phyloP scores from a whole-genome alignment of 2,888 invertebrate genomes.

The Eubasilissa splendida region DNA sequence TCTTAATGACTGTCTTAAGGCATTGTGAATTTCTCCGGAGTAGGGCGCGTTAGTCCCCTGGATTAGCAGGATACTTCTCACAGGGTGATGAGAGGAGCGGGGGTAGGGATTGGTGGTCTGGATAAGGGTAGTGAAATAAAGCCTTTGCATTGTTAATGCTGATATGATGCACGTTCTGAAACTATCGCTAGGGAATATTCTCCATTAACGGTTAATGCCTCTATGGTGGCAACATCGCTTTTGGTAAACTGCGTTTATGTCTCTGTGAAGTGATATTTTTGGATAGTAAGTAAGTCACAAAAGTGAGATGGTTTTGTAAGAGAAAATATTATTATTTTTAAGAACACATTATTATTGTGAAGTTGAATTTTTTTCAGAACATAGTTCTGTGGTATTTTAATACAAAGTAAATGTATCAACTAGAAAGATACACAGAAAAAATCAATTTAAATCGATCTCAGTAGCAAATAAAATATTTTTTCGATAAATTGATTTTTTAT shows the following conservation, averaged over 20 bases:
- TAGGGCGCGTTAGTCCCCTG: conserved; percentile 21
- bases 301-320: neutral
- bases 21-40: conserved; percentile 12
- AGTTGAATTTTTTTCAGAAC: too few species aligned
- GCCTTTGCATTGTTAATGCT: conserved; percentile 24
- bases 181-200: conserved; percentile 20
- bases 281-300: neutral
- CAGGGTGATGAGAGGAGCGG: neutral
- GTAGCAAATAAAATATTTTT: too few species aligned
- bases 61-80: conserved; percentile 30
- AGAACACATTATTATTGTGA: too few species aligned
- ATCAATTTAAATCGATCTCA: too few species aligned
- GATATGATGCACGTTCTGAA: conserved; percentile 36
- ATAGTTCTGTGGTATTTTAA: too few species aligned
- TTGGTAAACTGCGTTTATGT: conserved; percentile 3
- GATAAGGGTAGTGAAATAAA: conserved; percentile 31
- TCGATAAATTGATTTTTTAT: too few species aligned
- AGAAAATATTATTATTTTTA: neutral
- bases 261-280: conserved; percentile 8
- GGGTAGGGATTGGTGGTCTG: conserved; percentile 4
- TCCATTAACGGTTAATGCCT: conserved; percentile 26
- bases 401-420: too few species aligned
- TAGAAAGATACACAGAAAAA: too few species aligned
- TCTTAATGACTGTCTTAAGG: neutral
- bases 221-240: neutral